Conservation (phyloP, 2,113 vertebrate species). For the Solea solea region DNA sequence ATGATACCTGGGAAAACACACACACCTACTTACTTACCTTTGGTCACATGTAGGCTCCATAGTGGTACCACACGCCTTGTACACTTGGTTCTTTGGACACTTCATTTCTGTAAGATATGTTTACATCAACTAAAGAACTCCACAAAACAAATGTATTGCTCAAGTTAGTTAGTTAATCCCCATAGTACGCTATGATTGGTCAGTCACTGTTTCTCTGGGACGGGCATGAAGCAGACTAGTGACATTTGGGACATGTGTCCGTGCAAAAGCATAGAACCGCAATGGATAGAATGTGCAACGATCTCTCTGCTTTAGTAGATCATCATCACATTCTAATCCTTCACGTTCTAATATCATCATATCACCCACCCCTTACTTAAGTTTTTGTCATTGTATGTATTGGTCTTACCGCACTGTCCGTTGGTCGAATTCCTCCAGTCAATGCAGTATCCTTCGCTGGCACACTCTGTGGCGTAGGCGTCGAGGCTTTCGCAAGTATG, state of each 20-base stretch:
- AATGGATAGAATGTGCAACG: no score
- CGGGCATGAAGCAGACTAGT: no score
- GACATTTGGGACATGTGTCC: no score
- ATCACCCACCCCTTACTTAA: no score
- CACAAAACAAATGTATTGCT: background rate
- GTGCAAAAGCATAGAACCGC: no score
- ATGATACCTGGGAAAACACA: no score
- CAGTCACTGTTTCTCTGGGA: no score
- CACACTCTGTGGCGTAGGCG: conserved; percentile 86
- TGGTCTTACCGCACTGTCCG: conserved; percentile 84
- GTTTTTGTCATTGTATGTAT: background rate
- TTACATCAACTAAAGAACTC: conserved; percentile 1
- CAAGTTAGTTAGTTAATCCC: no score
- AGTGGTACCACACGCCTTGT: conserved; percentile 83
- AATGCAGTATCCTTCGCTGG: conserved; percentile 80
- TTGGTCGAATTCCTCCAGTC: conserved; percentile 86
- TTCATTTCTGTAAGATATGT: conserved; percentile 73
- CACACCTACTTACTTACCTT: conserved; percentile 67
- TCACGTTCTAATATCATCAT: no score
- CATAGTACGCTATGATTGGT: no score
- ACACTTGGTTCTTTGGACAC: conserved; percentile 82
- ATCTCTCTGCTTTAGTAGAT: no score
- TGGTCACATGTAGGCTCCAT: conserved; percentile 80
- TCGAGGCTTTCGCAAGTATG: conserved; percentile 83
- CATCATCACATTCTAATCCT: no score